A percentile compares a stretch with the other conserved stretches of the same genome.
Conservation (phyloP, 2,888 invertebrate genomes). For the Nematopogon swammerdamellus region DNA sequence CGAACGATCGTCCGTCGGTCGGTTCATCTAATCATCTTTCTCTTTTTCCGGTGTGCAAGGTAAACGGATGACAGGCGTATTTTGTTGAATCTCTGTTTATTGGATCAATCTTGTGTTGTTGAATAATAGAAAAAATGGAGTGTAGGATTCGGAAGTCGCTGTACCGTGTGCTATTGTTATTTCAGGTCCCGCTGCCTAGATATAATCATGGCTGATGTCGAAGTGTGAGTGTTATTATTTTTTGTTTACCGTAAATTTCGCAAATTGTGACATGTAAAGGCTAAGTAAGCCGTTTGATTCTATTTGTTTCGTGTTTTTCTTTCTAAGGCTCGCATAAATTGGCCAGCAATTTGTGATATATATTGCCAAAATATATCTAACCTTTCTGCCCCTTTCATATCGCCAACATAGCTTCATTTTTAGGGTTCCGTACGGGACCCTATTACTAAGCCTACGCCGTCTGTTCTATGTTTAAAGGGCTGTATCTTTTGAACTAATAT, state of each 20-base stretch:
- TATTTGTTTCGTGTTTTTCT: too few species aligned
- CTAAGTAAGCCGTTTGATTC: too few species aligned
- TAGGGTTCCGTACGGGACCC: too few species aligned
- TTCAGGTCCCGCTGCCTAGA: constrained; percentile 39
- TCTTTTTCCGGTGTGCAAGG: constrained; percentile 53
- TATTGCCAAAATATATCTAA: too few species aligned
- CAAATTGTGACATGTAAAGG: too few species aligned
- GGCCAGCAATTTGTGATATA: too few species aligned
- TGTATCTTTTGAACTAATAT: too few species aligned
- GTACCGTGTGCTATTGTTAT: constrained; percentile 33
- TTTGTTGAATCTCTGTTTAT: constrained; percentile 35
- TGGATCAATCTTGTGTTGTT: constrained; percentile 22
- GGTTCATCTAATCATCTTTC: too few species aligned
- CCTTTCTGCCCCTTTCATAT: constrained; percentile 6
- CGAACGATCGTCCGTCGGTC: neutral
- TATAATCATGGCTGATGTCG: constrained; percentile 75
- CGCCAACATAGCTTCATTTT: too few species aligned
- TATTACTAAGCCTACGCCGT: too few species aligned
- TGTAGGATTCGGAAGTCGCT: constrained; percentile 19
- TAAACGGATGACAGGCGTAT: constrained; percentile 31
- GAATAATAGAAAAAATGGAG: neutral
- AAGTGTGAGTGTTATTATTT: constrained; percentile 66
- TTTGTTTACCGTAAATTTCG: constrained; percentile 11
- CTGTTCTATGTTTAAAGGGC: too few species aligned
- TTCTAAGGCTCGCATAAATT: too few species aligned